Evolutionary conservation across 1,140 invertebrate genomes (phyloP).

Genomic region (Tetragonula clypearis): DNA sequence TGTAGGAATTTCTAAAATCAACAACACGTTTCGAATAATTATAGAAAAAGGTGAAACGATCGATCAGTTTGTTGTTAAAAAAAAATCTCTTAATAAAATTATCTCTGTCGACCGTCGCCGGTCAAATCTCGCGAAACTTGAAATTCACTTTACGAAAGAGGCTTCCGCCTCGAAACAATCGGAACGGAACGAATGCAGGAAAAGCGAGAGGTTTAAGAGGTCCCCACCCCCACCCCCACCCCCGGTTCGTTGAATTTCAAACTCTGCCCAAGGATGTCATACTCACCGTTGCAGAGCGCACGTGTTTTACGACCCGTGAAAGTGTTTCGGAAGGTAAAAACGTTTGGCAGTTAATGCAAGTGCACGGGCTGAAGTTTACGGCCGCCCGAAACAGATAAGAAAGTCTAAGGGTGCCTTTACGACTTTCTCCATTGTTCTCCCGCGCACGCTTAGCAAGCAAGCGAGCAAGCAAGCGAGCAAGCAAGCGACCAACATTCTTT

Average conservation of each 20-base stretch:
- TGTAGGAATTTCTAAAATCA: too few relatives aligned
- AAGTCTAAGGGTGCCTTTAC: constrained; percentile 53
- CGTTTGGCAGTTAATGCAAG: constrained; percentile 9
- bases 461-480: too few relatives aligned
- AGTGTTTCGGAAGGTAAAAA: not conserved
- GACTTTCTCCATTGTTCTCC: constrained; percentile 51
- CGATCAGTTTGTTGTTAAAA: too few relatives aligned
- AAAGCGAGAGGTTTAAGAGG: too few relatives aligned
- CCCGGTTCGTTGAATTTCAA: not conserved
- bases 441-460: not conserved
- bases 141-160: too few relatives aligned
- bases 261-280: not conserved
- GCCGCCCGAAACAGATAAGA: constrained; percentile 10
- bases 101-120: too few relatives aligned
- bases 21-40: too few relatives aligned
- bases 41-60: too few relatives aligned
- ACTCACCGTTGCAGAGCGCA: not conserved
- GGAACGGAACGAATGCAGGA: too few relatives aligned
- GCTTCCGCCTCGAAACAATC: not conserved
- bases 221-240: too few relatives aligned
- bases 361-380: constrained; percentile 23
- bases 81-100: too few relatives aligned
- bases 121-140: too few relatives aligned
- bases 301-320: constrained; percentile 12
- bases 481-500: constrained; percentile 37